Evolutionary conservation across 1,140 invertebrate genomes (phyloP).

Genomic region (Parasteatoda tepidariorum): DNA sequence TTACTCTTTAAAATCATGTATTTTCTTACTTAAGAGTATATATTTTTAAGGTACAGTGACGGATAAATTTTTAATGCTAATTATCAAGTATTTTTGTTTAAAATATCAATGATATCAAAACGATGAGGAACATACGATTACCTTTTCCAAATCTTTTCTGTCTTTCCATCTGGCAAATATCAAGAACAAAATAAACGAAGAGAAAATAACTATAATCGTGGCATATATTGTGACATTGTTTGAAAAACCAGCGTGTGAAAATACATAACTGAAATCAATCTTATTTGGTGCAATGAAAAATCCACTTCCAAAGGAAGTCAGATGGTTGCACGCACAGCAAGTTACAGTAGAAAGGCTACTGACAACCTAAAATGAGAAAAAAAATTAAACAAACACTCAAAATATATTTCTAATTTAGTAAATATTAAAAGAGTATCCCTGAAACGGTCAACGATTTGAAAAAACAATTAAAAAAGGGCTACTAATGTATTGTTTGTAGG

Average conservation of each 20-base stretch:
- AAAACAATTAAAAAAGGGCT: neutral
- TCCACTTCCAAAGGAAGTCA: conserved; percentile 69
- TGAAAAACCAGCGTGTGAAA: conserved; percentile 64
- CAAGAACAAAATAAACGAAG: conserved; percentile 25
- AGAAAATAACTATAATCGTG: conserved; percentile 35
- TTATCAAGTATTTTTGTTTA: no score
- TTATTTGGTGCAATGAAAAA: conserved; percentile 69
- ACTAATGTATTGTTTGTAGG: neutral
- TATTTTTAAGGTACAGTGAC: no score
- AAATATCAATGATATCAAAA: neutral
- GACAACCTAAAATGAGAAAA: conserved; percentile 30
- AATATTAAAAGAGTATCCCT: no score
- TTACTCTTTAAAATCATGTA: no score
- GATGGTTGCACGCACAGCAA: conserved; percentile 63
- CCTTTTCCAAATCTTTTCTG: conserved; percentile 58
- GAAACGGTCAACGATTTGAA: no score
- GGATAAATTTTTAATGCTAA: no score
- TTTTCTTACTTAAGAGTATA: no score
- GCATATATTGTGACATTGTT: conserved; percentile 51
- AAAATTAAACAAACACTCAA: neutral
- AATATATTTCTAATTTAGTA: neutral
- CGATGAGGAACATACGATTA: neutral
- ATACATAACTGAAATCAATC: conserved; percentile 69
- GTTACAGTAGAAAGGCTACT: neutral
- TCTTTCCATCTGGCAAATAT: conserved; percentile 59